Conservation (phyloP, 92 coral and sea anemone species). For the Siderastrea radians region DNA sequence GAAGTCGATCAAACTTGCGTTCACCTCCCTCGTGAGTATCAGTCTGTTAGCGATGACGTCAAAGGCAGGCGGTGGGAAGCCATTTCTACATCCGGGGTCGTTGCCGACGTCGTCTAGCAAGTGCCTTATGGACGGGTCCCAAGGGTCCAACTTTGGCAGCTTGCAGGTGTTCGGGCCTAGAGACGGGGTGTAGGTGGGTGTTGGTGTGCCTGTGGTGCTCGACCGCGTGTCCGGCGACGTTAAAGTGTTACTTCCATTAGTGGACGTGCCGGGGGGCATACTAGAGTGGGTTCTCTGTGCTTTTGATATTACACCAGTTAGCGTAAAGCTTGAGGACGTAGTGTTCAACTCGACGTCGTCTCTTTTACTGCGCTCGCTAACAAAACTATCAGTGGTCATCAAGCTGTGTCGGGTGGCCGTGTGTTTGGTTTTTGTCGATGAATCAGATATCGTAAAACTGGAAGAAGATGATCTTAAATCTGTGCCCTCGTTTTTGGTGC, state of each 20-base stretch:
- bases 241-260: not conserved
- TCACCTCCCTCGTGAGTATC: slow-evolving; percentile 51
- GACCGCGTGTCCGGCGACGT: not conserved
- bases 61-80: slow-evolving; percentile 69
- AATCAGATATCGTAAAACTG: not conserved
- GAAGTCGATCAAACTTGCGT: slow-evolving; percentile 16
- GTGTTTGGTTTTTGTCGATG: not conserved
- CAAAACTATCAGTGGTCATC: not conserved
- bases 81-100: slow-evolving; percentile 76
- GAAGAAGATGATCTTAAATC: not conserved
- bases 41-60: slow-evolving; percentile 77
- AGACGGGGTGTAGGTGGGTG: slow-evolving; percentile 30
- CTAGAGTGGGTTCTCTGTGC: slow-evolving; percentile 5
- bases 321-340: not conserved
- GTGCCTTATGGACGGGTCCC: slow-evolving; percentile 83
- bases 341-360: not conserved
- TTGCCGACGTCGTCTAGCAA: slow-evolving; percentile 80
- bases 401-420: not conserved
- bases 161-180: slow-evolving; percentile 58
- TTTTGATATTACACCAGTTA: not conserved
- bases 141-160: slow-evolving; percentile 85
- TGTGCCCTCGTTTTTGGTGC: not conserved
- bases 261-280: not conserved
- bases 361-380: not conserved
- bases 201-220: slow-evolving; percentile 21